phyloP scores from a whole-genome alignment of 2,888 invertebrate species.

The Torymus texanus region DNA sequence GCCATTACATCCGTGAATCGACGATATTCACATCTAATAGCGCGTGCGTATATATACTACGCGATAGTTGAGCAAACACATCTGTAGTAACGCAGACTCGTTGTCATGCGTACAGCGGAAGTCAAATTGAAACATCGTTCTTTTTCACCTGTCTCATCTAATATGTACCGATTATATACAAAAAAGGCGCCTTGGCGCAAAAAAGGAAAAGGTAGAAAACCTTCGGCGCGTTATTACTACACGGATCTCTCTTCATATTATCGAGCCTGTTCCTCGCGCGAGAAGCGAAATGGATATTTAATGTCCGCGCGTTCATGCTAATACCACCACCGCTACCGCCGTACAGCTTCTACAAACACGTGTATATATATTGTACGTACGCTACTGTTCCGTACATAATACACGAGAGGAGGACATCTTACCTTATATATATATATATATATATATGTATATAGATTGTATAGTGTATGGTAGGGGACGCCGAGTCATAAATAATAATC shows the following conservation, averaged over 20 bases:
- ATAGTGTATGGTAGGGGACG: background rate
- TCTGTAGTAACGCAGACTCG: too few species aligned
- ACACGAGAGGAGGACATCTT: conserved; percentile 60
- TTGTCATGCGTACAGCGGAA: too few species aligned
- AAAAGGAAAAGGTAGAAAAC: background rate
- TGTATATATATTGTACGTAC: too few species aligned
- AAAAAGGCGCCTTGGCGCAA: background rate
- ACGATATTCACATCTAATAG: background rate
- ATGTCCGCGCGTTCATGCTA: conserved; percentile 50
- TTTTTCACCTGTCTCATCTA: too few species aligned
- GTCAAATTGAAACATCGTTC: too few species aligned
- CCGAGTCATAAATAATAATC: conserved; percentile 70
- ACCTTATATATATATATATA: conserved; percentile 63
- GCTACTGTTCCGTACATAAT: background rate
- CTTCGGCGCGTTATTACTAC: background rate
- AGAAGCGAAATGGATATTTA: conserved; percentile 43
- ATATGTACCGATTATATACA: too few species aligned
- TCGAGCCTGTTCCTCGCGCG: conserved; percentile 7
- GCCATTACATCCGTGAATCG: too few species aligned
- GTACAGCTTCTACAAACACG: too few species aligned
- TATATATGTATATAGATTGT: conserved; percentile 61
- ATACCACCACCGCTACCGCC: too few species aligned
- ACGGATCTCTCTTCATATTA: conserved; percentile 27
- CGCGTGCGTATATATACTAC: too few species aligned
- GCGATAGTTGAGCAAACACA: too few species aligned